Evolutionary conservation across 2,113 vertebrate species (phyloP).

Genomic region (Chloebia gouldiae): DNA sequence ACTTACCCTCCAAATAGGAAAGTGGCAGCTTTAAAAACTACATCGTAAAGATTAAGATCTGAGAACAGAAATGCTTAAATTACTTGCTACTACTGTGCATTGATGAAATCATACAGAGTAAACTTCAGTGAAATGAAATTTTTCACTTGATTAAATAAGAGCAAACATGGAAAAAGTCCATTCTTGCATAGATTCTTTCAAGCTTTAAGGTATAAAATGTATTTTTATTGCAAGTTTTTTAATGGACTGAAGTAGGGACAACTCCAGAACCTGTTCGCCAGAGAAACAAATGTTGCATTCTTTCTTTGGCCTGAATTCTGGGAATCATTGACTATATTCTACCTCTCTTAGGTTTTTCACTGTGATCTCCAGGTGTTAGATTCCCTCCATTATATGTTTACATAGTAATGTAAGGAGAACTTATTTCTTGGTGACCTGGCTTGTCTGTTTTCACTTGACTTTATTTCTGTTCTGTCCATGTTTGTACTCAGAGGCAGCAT

Average conservation of each 20-base stretch:
- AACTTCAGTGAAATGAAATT: neutral
- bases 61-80: neutral
- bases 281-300: neutral
- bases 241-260: neutral
- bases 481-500: neutral
- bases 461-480: neutral
- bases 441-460: neutral
- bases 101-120: neutral
- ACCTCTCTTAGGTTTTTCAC: neutral
- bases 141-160: slow-evolving; percentile 21
- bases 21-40: neutral
- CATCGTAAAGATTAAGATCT: slow-evolving; percentile 14
- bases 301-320: neutral
- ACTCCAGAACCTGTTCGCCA: neutral
- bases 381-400: neutral
- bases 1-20: slow-evolving; percentile 6
- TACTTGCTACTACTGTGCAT: slow-evolving; percentile 14
- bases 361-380: neutral
- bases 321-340: neutral
- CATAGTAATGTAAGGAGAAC: neutral
- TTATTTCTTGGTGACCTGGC: neutral
- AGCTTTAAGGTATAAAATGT: neutral
- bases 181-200: neutral
- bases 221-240: neutral
- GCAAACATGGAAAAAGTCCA: neutral